phyloP scores from a whole-genome alignment of 2,797 vertebrate genomes.

The Astyanax mexicanus region DNA sequence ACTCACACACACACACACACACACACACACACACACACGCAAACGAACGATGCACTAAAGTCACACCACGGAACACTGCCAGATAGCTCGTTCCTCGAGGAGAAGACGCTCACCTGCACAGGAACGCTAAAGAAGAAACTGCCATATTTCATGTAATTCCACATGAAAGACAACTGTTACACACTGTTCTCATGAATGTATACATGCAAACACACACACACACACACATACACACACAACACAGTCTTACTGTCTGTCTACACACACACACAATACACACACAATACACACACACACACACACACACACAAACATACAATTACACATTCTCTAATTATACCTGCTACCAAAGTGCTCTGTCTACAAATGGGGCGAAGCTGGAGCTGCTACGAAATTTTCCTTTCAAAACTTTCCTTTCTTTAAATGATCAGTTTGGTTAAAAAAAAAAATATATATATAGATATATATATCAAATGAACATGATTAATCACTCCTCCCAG shows the following conservation, averaged over 20 bases:
- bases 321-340: slow-evolving; percentile 59
- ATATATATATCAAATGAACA: too few species aligned
- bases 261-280: slow-evolving; percentile 61
- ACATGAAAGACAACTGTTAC: slow-evolving; percentile 64
- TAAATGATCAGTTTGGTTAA: too few species aligned
- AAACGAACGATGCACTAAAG: slow-evolving; percentile 70
- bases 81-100: slow-evolving; percentile 60
- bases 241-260: slow-evolving; percentile 77
- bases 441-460: too few species aligned
- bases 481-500: too few species aligned
- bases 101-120: slow-evolving; percentile 45
- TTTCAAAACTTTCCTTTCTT: too few species aligned
- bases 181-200: slow-evolving; percentile 80
- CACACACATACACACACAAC: slow-evolving; percentile 56
- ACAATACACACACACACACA: too few species aligned
- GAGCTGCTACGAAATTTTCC: too few species aligned
- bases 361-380: slow-evolving; percentile 53
- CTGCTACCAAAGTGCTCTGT: slow-evolving; percentile 87
- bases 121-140: slow-evolving; percentile 51
- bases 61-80: slow-evolving; percentile 74
- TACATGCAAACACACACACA: slow-evolving; percentile 64
- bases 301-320: slow-evolving; percentile 46
- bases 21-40: slow-evolving; percentile 31
- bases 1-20: slow-evolving; percentile 57
- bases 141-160: slow-evolving; percentile 62